Evolutionary conservation across 1,140 invertebrate genomes (phyloP), one percentile per base, ranked within the genome.

Genomic region (Bombus confusus): DNA sequence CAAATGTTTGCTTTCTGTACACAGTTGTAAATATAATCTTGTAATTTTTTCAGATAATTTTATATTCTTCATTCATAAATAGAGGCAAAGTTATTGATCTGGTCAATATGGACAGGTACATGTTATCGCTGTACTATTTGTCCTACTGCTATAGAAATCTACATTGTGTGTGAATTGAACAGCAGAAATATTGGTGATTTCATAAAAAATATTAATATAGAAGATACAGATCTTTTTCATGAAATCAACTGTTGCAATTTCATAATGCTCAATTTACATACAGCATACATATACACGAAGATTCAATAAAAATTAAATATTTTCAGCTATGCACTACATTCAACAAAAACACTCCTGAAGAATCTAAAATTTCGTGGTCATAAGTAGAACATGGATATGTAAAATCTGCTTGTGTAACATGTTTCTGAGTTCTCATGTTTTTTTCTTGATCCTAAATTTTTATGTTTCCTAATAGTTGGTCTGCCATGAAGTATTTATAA

Each of bases 71-170:
- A 43, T 89, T 76, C 18, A 76, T 87, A 82, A 85, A 52, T 87
- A 81, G 91, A 92, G 92, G 88, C 91, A 92, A 93, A 92, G 88
- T 78, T 87, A 86, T 81, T 69, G 82, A 87, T 90, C 87, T 93
- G 91, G 92, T 94, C 93, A 87, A 92, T 93, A 88, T 86, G 92
- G 91, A 92, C 94, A 95, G 94, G 94, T 95, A 95, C 94, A 88
- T 92, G 92, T 94, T 91, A 92, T 94, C 90, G 91, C 92, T 94
- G 93, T 92, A 91, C 92, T 93, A 93, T 66, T 90, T 91, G 88
- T 87, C 84, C 92, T 93, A 93, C 25, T 80, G 83, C 90, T 89
- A 88, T 47, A 86, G 62, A 81, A 74, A 57, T 75, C 84, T 81
- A 85, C 31, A n/a, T 43, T 39, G 39, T 47, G 41, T 18, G 57